Base-by-base conservation (phyloP, 2,797 vertebrate species). In the Jordanella pulchra region DNA sequence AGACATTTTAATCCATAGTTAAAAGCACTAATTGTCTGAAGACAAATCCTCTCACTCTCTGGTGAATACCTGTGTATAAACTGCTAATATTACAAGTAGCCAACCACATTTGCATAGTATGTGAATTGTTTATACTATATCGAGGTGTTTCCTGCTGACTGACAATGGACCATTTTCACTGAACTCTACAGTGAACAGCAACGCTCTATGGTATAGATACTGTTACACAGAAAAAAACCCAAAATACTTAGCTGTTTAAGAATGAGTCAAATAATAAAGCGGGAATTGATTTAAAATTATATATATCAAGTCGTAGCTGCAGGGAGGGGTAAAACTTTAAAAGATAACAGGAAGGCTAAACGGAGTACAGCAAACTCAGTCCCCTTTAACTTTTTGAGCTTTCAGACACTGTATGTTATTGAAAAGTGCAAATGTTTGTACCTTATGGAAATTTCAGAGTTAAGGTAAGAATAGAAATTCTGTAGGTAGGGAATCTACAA, bases 1-100 rank as follows among this genome's bases (percentile, higher is more conserved):
- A 23, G 10, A 60, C 17, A 17, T 18, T 73, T 15, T 79, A 79
- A 45, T 75, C 39, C 45, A 61, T 18, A 75, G n/a, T 70, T 39
- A 48, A n/a, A 72, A 35, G 60, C 17, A 28, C 45, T 42, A 42
- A 65, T 71, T 69, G 21, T 69, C 73, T 61, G 69, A 71, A 60
- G 28, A 72, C 25, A 47, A 17, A 51, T 1, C n/a, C n/a, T 1
- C 30, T 73, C 25, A 2, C 21, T 64, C 32, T 69, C 17, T 17
- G 15, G 39, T 1, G 54, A 35, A 63, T 25, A 15, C 35, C 10
- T 51, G 1, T 39, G 35, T 67, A 13, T 78, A 56, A 47, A 35
- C 61, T 76, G 35, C 64, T 66, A 51, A 1, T 58, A 3, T 63
- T 28, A 64, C 71, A 27, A 18, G 7, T 15, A 2, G 18, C 27